Conservation (phyloP, 2,797 vertebrate genomes). For the Meda fulgida region DNA sequence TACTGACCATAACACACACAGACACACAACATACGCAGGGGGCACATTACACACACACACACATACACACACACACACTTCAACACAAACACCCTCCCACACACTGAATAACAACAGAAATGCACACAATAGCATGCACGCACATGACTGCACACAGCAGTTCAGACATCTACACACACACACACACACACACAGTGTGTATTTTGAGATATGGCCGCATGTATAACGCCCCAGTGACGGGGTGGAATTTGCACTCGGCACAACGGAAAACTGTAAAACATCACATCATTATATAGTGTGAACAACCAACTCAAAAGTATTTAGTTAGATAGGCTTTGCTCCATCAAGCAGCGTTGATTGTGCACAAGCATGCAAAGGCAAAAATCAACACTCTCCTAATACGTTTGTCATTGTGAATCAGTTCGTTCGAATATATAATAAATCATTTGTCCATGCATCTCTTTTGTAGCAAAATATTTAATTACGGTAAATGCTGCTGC, state of each 20-base stretch:
- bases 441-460: not conserved
- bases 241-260: conserved; percentile 30
- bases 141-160: conserved; percentile 20
- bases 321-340: not conserved
- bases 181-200: conserved; percentile 38
- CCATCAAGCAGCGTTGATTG: not conserved
- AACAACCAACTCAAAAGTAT: not conserved
- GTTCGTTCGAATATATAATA: not conserved
- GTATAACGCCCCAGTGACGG: conserved; percentile 13
- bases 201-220: conserved; percentile 41
- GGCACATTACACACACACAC: conserved; percentile 41
- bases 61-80: conserved; percentile 1
- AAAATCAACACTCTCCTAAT: not conserved
- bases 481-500: not conserved
- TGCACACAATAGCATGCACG: conserved; percentile 18
- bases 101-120: conserved; percentile 24
- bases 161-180: not conserved
- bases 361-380: not conserved
- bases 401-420: not conserved
- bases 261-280: conserved; percentile 21
- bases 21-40: conserved; percentile 32
- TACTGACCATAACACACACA: conserved; percentile 52
- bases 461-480: too few relatives aligned
- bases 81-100: conserved; percentile 26
- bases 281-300: not conserved